A percentile compares a stretch with the other conserved stretches of the same genome.
Evolutionary conservation across 2,797 vertebrate genomes (phyloP).

Genomic region (Adelosebastes latens): DNA sequence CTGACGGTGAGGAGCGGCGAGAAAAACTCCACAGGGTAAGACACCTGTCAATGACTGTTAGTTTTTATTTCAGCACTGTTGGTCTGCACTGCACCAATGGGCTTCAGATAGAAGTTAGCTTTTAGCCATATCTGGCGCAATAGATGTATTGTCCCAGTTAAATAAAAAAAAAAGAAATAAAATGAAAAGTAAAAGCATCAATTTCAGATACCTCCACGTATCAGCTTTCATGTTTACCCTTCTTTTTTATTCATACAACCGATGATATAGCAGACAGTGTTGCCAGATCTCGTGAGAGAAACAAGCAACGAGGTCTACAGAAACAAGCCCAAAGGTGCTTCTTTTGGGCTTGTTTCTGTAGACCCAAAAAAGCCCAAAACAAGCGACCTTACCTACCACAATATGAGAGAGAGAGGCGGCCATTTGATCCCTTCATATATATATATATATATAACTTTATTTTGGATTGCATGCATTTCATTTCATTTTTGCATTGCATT

Average conservation of each 20-base stretch:
- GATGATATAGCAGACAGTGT: neutral
- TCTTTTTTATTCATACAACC: neutral
- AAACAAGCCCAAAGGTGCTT: rapidly evolving
- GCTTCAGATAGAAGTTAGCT: neutral
- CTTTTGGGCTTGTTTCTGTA: too few relatives aligned
- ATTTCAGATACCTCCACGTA: neutral
- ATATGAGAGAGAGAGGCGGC: too few relatives aligned
- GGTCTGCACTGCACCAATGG: neutral
- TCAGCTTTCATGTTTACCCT: neutral
- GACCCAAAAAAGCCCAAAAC: too few relatives aligned
- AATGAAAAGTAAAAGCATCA: neutral
- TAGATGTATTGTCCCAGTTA: neutral
- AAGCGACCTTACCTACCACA: too few relatives aligned
- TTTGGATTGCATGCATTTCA: too few relatives aligned
- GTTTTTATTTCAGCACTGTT: neutral
- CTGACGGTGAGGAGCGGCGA: slow-evolving; percentile 87
- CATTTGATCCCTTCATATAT: too few relatives aligned
- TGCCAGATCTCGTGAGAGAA: too few relatives aligned
- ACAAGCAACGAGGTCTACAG: too few relatives aligned
- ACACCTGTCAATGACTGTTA: neutral
- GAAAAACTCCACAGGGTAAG: slow-evolving; percentile 93
- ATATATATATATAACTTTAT: too few relatives aligned
- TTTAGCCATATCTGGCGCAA: neutral
- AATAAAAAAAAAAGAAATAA: neutral
- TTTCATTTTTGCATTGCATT: too few relatives aligned